Percentiles rank a stretch among this genome's conserved stretches.
Conservation (phyloP, 2,797 vertebrate genomes). For the Ctenochaetus hawaiiensis region DNA sequence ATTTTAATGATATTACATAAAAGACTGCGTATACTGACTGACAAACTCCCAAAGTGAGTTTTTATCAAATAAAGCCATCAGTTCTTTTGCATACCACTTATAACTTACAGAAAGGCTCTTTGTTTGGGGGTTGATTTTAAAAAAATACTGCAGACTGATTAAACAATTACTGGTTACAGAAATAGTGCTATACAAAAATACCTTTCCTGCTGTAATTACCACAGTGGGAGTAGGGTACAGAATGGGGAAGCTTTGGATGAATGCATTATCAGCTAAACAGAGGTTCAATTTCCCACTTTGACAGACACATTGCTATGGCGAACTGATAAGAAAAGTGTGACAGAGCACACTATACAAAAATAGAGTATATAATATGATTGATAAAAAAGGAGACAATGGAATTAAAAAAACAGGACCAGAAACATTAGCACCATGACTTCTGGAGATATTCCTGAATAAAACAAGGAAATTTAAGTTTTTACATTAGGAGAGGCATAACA, state of each 20-base stretch:
- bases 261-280: conserved; percentile 55
- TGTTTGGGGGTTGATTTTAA: conserved; percentile 67
- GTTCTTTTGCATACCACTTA: conserved; percentile 56
- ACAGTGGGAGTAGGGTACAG: conserved; percentile 25
- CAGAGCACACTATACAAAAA: conserved; percentile 54
- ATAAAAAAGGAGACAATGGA: conserved; percentile 23
- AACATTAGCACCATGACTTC: conserved; percentile 28
- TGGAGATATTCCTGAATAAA: conserved; percentile 25
- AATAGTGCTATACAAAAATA: conserved; percentile 65
- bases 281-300: conserved; percentile 55
- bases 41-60: conserved; percentile 45
- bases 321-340: conserved; percentile 46
- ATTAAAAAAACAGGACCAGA: conserved; percentile 43
- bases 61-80: conserved; percentile 32
- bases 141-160: conserved; percentile 70
- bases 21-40: conserved; percentile 11
- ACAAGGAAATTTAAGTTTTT: conserved; percentile 29
- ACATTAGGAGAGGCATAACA: conserved; percentile 16
- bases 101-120: conserved; percentile 54
- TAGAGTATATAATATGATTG: conserved; percentile 37
- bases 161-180: conserved; percentile 57
- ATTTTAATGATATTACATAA: conserved; percentile 34
- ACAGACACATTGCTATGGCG: conserved; percentile 38
- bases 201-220: conserved; percentile 58
- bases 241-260: conserved; percentile 67